A percentile compares a stretch with the other conserved stretches of the same genome.
Evolutionary conservation across 2,888 invertebrate genomes (phyloP).

Genomic region (Eupeodes latifasciatus): DNA sequence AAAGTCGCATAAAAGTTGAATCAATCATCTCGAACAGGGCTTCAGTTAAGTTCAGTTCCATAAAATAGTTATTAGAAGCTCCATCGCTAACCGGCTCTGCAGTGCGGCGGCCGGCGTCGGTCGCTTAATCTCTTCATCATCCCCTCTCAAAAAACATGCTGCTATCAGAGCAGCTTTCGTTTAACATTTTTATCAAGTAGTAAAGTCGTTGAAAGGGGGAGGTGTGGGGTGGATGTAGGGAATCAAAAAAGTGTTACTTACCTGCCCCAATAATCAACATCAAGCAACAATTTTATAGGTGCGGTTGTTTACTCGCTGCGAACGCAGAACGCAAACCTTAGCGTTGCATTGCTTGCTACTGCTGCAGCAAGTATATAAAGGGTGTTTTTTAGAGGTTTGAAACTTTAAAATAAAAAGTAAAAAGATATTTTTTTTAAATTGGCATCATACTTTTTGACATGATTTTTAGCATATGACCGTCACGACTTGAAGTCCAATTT

Average conservation of each 20-base stretch:
- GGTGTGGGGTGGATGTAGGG: background rate
- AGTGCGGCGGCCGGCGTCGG: slow-evolving; percentile 18
- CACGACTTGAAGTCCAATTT: no score
- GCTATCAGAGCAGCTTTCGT: slow-evolving; percentile 19
- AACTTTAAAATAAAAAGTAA: no score
- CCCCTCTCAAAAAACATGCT: background rate
- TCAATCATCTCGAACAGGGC: slow-evolving; percentile 41
- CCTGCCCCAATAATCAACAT: slow-evolving; percentile 64
- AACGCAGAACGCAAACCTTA: slow-evolving; percentile 1
- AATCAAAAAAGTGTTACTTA: slow-evolving; percentile 64
- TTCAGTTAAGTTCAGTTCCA: background rate
- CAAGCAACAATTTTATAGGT: slow-evolving; percentile 40
- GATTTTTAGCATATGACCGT: no score
- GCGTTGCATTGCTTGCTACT: background rate
- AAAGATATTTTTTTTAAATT: no score
- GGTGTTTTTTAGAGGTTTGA: no score
- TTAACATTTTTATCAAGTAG: slow-evolving; percentile 46
- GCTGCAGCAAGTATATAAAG: no score
- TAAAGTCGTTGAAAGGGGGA: no score
- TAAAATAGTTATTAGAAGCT: slow-evolving; percentile 29
- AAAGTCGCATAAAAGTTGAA: slow-evolving; percentile 8
- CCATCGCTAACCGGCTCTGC: background rate
- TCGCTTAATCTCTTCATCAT: slow-evolving; percentile 30
- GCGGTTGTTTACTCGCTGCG: slow-evolving; percentile 50
- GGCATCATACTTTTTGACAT: no score